phyloP scores from a whole-genome alignment of 2,888 invertebrate genomes.

The Xestobium rufovillosum region DNA sequence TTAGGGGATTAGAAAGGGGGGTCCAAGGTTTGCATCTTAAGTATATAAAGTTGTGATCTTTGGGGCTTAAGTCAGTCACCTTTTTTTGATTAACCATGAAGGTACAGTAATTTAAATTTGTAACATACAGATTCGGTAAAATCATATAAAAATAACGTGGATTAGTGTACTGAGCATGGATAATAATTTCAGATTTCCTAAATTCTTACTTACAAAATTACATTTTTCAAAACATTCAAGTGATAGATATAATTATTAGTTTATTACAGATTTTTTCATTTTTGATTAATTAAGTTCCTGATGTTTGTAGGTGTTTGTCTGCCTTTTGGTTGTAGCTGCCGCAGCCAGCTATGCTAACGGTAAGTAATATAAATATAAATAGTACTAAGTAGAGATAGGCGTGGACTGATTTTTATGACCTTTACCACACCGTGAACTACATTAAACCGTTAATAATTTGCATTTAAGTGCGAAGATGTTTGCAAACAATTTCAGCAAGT shows the following conservation, averaged over 20 bases:
- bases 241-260: background rate
- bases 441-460: slow-evolving; percentile 3
- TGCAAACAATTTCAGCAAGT: too few relatives aligned
- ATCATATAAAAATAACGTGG: too few relatives aligned
- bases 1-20: slow-evolving; percentile 21
- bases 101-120: slow-evolving; percentile 17
- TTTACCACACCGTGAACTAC: too few relatives aligned
- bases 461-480: too few relatives aligned
- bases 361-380: slow-evolving; percentile 14
- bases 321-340: slow-evolving; percentile 29
- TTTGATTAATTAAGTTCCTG: too few relatives aligned
- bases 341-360: slow-evolving; percentile 23
- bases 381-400: too few relatives aligned
- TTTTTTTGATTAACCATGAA: slow-evolving; percentile 20
- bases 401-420: too few relatives aligned
- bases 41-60: slow-evolving; percentile 19
- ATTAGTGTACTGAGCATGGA: too few relatives aligned
- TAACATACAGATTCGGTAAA: slow-evolving; percentile 5
- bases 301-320: slow-evolving; percentile 31
- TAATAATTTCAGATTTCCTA: too few relatives aligned
- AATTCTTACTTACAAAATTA: too few relatives aligned
- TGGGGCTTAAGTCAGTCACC: slow-evolving; percentile 18
- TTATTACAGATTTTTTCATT: slow-evolving; percentile 4
- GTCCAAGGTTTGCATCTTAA: slow-evolving; percentile 17
- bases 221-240: too few relatives aligned